Conservation (phyloP, 2,888 invertebrate genomes). For the Zonitis immaculata region DNA sequence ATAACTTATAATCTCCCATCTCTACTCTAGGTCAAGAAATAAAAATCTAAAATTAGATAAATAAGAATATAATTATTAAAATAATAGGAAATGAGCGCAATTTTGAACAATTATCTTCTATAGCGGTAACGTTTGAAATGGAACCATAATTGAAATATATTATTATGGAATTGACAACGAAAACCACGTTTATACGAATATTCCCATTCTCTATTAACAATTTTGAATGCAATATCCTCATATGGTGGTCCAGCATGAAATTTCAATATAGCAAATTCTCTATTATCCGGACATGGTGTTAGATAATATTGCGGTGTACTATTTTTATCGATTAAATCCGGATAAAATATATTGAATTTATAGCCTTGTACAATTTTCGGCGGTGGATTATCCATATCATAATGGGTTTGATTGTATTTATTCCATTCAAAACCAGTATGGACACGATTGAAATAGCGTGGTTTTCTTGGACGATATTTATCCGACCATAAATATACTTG, state of each 20-base stretch:
- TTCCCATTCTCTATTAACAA: slow-evolving; percentile 99
- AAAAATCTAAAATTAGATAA: no score
- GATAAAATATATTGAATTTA: slow-evolving; percentile 99
- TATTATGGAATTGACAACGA: slow-evolving; percentile 98
- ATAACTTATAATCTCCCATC: no score
- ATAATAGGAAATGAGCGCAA: neutral
- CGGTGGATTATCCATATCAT: slow-evolving; percentile 99
- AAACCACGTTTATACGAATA: slow-evolving; percentile 98
- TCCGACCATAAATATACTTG: slow-evolving; percentile 95
- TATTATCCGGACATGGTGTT: slow-evolving; percentile 87
- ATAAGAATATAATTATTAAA: neutral
- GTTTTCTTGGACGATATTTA: slow-evolving; percentile 96
- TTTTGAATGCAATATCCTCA: slow-evolving; percentile 98
- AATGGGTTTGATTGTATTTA: slow-evolving; percentile 99
- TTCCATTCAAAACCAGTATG: slow-evolving; percentile 99
- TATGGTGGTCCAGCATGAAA: slow-evolving; percentile 99
- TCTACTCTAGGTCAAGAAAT: no score
- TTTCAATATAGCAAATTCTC: slow-evolving; percentile 89
- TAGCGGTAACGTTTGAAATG: slow-evolving; percentile 98
- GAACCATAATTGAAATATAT: slow-evolving; percentile 99
- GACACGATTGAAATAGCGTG: slow-evolving; percentile 94
- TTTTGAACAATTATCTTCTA: slow-evolving; percentile 56
- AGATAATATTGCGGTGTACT: slow-evolving; percentile 89
- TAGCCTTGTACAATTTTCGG: slow-evolving; percentile 99
- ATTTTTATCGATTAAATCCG: slow-evolving; percentile 92